Base-by-base conservation (phyloP, 2,888 invertebrate species). In the Malthinus flaveolus region DNA sequence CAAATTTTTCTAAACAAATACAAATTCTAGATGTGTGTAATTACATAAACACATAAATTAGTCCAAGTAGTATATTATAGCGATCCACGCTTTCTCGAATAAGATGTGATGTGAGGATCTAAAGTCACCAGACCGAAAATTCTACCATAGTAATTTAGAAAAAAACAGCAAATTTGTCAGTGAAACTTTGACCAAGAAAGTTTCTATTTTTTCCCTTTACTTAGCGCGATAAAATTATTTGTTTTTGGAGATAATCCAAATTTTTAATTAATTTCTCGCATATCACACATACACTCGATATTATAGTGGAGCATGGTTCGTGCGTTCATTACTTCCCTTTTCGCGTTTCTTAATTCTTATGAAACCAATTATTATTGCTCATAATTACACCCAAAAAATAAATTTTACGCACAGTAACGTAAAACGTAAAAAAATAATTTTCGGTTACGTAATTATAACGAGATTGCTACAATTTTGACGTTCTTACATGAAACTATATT, bases 41-140 rank as follows among this genome's bases (percentile, higher is more conserved):
- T 73, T 72, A 73, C 72, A 72, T 73, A 74, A 74, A 74, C 70
- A 68, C 63, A 64, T 63, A 63, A 66, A 66, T 69, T 66, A 67
- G 67, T 67, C 64, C 64, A 63, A 64, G 66, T 67, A 66, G 68
- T 66, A 64, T 66, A 64, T 66, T 64, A 62, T 64, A 67, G 60
- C 62, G 60, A 60, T 60, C 56, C 60, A 60, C 60, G 60, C 60
- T 60, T 60, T 60, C 60, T 66, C 65, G 62, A 68, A 65, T 64
- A 67, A 59, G 62, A 64, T 65, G 66, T 63, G 64, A 69, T 67
- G 39, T 42, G 60, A 60, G 60, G 56, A 60, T 60, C 59, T 60
- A 49, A 48, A 49, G 32, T 53, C 60, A 60, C 15, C 46, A 60
- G 60, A 60, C 60, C 60, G 56, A 56, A 60, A 56, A 60, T 53